Evolutionary conservation across 2,797 vertebrate genomes (phyloP), one percentile per base, ranked within the genome.

Genomic region (Apogon hyalosoma): DNA sequence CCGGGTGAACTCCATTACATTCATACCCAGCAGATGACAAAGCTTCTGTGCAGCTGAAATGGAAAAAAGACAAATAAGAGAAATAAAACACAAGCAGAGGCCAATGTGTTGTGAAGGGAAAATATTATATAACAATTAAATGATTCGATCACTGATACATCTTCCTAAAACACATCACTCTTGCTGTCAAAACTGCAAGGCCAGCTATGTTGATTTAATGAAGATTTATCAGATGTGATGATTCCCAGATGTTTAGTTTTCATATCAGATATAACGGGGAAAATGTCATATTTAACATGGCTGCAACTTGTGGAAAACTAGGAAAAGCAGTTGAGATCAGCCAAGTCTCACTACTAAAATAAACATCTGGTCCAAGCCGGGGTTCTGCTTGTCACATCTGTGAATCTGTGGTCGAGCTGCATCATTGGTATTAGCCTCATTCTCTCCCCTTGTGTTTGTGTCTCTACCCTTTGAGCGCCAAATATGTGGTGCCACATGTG

Each of bases 1-100:
- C 82, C 98, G 94, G 62, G 96, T 98, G 77, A 99, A 99, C 88
- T 99, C 98, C 56, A 98, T 98, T 84, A 99, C 98, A 0, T 96
- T 97, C 85, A 99, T 94, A 9, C 98, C 98, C 85, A 96, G 92
- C 66, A 99, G 92, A 84, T 99, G 98, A 66, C 96, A 99, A 50
- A 99, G 94, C 84, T 99, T 99, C 95, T 99, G 98, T 68, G 98
- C 97, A 0, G 97, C 98, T 99, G 82, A 50, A 48, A 55, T 51
- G 51, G 7, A 56, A 16, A 69, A 7, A 38, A 64, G 53, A 67
- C 33, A 10, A 31, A 45, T 5, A 65, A 42, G 11, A 40, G 9
- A 56, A 42, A 38, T 36, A 46, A 57, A 62, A 42, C 4, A 19
- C 10, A 11, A 3, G 4, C 16, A 39, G 33, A 53, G 15, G 4